Evolutionary conservation across 1,140 invertebrate genomes (phyloP).

Genomic region (Pissodes strobi): DNA sequence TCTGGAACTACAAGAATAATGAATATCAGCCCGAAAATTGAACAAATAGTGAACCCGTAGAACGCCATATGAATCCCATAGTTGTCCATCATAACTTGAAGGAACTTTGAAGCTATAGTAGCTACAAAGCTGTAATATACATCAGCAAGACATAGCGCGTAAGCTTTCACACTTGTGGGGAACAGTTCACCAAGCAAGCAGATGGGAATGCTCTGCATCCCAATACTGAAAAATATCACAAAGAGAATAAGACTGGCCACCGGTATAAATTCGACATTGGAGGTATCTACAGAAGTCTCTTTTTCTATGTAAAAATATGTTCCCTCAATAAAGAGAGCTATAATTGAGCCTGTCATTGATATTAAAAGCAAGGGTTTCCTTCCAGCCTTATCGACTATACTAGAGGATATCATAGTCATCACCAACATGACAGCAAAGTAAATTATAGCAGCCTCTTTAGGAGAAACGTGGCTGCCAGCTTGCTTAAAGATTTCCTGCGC

Average conservation of each 20-base stretch:
- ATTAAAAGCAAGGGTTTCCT: constrained; percentile 68
- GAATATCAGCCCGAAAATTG: constrained; percentile 66
- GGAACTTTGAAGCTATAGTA: constrained; percentile 76
- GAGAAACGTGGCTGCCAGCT: constrained; percentile 57
- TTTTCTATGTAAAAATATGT: constrained; percentile 65
- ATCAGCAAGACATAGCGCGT: constrained; percentile 71
- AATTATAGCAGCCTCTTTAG: constrained; percentile 59
- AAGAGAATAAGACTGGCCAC: constrained; percentile 70
- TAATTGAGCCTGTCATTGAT: constrained; percentile 62
- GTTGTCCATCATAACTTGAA: constrained; percentile 64
- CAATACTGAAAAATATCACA: constrained; percentile 71
- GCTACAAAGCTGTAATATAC: constrained; percentile 72
- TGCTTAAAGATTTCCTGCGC: constrained; percentile 72
- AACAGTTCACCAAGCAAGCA: constrained; percentile 76
- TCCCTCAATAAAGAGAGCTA: constrained; percentile 61
- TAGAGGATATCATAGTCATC: constrained; percentile 65
- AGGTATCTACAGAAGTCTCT: constrained; percentile 49
- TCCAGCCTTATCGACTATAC: constrained; percentile 73
- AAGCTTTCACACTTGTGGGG: constrained; percentile 70
- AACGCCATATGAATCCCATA: constrained; percentile 73
- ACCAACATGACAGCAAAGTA: constrained; percentile 70
- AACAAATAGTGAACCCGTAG: constrained; percentile 72
- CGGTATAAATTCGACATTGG: constrained; percentile 58
- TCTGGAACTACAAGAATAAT: constrained; percentile 72
- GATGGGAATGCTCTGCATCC: constrained; percentile 73